These are phyloP conservation scores for Apogon hyalosoma DNA, from an alignment of 2,797 vertebrate genomes.

Conservation along the genomic window DNA sequence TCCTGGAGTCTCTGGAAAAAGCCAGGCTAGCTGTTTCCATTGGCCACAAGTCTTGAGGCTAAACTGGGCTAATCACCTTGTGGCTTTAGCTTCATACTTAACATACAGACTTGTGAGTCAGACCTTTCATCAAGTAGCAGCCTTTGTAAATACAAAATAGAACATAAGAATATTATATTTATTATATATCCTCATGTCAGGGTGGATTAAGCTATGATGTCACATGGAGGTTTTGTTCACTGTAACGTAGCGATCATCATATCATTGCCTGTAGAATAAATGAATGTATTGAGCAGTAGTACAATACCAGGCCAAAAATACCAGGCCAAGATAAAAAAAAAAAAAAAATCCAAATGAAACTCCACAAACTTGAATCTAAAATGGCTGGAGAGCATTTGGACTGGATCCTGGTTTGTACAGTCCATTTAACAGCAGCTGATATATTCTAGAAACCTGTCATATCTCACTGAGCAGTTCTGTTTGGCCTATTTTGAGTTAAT, in stretches of 20 bases:
- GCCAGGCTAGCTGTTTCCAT: background rate
- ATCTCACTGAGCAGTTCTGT: background rate
- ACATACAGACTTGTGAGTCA: background rate
- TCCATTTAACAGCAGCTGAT: constrained; percentile 24
- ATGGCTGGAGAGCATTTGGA: constrained; percentile 22
- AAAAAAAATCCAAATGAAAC: constrained; percentile 7
- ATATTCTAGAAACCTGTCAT: constrained; percentile 14
- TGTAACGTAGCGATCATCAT: background rate
- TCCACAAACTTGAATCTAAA: constrained; percentile 36
- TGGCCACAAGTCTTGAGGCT: background rate
- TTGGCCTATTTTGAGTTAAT: constrained; percentile 16
- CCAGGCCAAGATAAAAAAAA: constrained; percentile 17
- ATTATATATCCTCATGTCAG: too few species aligned
- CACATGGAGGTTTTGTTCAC: background rate
- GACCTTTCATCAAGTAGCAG: background rate
- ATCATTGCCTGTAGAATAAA: background rate
- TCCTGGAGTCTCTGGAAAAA: background rate
- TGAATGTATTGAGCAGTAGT: background rate
- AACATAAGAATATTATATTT: too few species aligned
- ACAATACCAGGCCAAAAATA: background rate
- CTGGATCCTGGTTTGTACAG: constrained; percentile 16
- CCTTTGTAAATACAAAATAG: too few species aligned
- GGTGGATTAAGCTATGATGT: too few species aligned
- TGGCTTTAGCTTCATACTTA: background rate
- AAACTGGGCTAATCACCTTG: constrained; percentile 1